phyloP scores from a whole-genome alignment of 2,888 invertebrate genomes.

The Bhutanitis thaidina region DNA sequence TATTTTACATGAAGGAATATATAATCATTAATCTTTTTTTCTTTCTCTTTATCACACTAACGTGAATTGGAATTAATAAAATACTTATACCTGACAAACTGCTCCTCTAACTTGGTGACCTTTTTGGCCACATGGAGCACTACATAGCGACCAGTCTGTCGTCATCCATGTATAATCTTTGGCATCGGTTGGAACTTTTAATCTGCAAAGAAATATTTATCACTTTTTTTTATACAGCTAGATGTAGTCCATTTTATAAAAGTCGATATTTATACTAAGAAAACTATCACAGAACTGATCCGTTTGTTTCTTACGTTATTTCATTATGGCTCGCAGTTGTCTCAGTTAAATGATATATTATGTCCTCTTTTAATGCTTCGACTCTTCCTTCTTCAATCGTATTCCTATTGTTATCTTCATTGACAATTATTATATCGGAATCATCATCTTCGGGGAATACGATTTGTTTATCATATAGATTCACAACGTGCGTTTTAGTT shows the following conservation, averaged over 20 bases:
- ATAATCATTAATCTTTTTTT: too few species aligned
- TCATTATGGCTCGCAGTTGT: conserved; percentile 33
- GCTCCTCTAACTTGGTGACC: conserved; percentile 86
- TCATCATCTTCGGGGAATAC: conserved; percentile 67
- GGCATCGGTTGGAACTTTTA: conserved; percentile 49
- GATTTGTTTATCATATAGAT: conserved; percentile 60
- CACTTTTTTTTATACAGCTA: too few species aligned
- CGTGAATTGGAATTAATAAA: background rate
- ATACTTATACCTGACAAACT: conserved; percentile 83
- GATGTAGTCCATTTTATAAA: too few species aligned
- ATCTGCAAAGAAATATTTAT: conserved; percentile 38
- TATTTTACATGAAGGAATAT: too few species aligned
- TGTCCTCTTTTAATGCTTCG: conserved; percentile 39
- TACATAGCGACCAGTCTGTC: conserved; percentile 93
- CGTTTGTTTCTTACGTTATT: conserved; percentile 10
- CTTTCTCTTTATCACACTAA: too few species aligned
- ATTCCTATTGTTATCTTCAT: conserved; percentile 60
- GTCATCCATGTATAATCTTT: conserved; percentile 87
- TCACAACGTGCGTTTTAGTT: conserved; percentile 51
- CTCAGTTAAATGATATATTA: conserved; percentile 32
- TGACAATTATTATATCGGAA: conserved; percentile 69
- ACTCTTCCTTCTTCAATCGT: conserved; percentile 43
- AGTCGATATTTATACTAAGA: too few species aligned
- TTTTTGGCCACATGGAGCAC: conserved; percentile 88
- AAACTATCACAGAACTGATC: too few species aligned